phyloP scores from a whole-genome alignment of 2,888 invertebrate species.

The Dynastes hyllus region DNA sequence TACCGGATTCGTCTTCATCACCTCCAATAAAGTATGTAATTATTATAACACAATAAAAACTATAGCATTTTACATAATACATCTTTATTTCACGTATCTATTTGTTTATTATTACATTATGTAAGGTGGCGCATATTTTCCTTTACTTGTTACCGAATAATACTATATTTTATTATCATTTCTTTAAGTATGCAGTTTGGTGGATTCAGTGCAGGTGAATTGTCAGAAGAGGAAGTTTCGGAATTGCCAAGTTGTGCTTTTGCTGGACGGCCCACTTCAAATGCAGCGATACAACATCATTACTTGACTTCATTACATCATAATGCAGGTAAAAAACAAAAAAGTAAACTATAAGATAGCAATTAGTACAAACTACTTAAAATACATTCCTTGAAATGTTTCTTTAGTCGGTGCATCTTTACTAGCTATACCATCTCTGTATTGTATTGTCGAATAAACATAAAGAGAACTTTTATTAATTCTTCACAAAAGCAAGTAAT shows the following conservation, averaged over 20 bases:
- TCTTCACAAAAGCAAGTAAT: too few relatives aligned
- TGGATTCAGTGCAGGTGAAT: slow-evolving; percentile 70
- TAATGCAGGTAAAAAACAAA: slow-evolving; percentile 63
- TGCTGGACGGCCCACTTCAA: slow-evolving; percentile 74
- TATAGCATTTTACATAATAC: background rate
- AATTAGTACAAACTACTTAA: too few relatives aligned
- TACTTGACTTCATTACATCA: slow-evolving; percentile 68
- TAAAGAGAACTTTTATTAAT: too few relatives aligned
- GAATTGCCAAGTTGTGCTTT: slow-evolving; percentile 90
- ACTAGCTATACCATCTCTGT: too few relatives aligned
- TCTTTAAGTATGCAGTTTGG: slow-evolving; percentile 68
- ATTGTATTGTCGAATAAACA: too few relatives aligned
- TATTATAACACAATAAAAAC: slow-evolving; percentile 19
- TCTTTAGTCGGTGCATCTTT: too few relatives aligned
- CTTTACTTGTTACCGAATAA: background rate
- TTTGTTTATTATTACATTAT: background rate
- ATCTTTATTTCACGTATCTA: background rate
- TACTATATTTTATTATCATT: slow-evolving; percentile 35
- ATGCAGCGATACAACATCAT: slow-evolving; percentile 66
- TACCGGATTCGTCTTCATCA: slow-evolving; percentile 82
- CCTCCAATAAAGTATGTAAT: slow-evolving; percentile 77
- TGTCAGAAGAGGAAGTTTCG: slow-evolving; percentile 77
- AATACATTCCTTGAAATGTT: too few relatives aligned
- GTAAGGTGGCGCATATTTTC: background rate
- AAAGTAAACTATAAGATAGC: background rate